Base-by-base conservation (phyloP, 2,888 invertebrate species). In the Drosophila conformis region DNA sequence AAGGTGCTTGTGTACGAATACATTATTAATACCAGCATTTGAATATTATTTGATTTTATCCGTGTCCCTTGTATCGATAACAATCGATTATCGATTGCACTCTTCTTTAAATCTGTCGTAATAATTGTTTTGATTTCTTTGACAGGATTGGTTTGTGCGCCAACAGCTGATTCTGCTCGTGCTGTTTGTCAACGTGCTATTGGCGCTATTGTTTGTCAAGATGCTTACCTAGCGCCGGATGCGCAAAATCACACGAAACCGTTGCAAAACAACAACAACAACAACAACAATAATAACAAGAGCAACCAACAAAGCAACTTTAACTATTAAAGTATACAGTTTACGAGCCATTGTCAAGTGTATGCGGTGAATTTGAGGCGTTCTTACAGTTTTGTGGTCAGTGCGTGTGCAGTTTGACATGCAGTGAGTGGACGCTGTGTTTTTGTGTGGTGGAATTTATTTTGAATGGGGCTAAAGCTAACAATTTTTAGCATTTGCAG, bases 141-240 rank as follows among this genome's bases (percentile, higher is more conserved):
- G 58, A 2, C 78, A 98, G 98, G 98, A 98, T 95, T 98, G 98
- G 98, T 97, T 98, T 94, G 97, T 98, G 92, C 96, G 98, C 93
- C 98, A 98, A 95, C 98, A 98, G 95, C 95, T 98, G 93, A 97
- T 98, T 94, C 96, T 98, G 94, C 95, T 98, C 93, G 98, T 98
- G 91, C 95, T 98, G 91, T 96, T 98, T 94, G 96, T 98, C 94
- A 98, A 98, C 95, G 96, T 98, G 94, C 97, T 97, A 89, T 94
- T 98, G 95, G 98, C 97, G 94, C 96, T 98, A 94, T 96, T 98
- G 96, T 98, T 98, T 95, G 97, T 98, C 95, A 98, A 98, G 94
- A 95, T 98, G 95, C 95, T 98, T 92, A 98, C 98, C 96, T 98
- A 98, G 97, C 96, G 86, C 78, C 81, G 82, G 74, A 82, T 73